Evolutionary conservation across 2,888 invertebrate genomes (phyloP), one percentile per base, ranked within the genome.

Genomic region (Euproctis similis): DNA sequence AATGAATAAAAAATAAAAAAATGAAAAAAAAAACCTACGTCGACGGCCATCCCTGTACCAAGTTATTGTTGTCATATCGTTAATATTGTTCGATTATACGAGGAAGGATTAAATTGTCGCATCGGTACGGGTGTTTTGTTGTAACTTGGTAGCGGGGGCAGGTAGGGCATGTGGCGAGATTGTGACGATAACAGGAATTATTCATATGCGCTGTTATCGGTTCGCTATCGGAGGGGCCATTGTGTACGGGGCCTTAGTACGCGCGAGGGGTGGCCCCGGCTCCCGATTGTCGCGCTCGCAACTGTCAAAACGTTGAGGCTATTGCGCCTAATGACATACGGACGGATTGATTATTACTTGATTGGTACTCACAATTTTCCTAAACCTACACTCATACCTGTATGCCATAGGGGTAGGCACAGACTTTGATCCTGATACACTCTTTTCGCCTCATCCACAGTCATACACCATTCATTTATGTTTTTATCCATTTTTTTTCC

Each of bases 131-230:
- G 41, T 49, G 60, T 60, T 68, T 67, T 53, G 42, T 59, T 56
- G 53, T 58, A 49, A 38, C 67, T 50, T 80, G 71, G 80, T 81
- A 78, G 54, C 57, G 51, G 61, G 80, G 68, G n/a, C 80, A 82
- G 82, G 82, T 84, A 80, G 82, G 78, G 77, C 78, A 81, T 84
- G 81, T 80, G 82, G 84, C 74, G 73, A 81, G 82, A 84, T 84
- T 71, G 73, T 46, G 72, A n/a, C 78, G 84, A 84, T 84, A 82
- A 76, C 66, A 72, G 73, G 74, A 81, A 82, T 84, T 84, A 84
- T 84, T 82, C 84, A 82, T 81, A 82, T 78, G 71, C 69, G 59
- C 70, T n/a, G 73, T 76, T 84, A 84, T 84, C 84, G 74, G 69
- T 51, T 69, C 70, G 75, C 80, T 80, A 82, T 82, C 84, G 76